Conservation (phyloP, 2,797 vertebrate species). For the Oreortyx pictus region DNA sequence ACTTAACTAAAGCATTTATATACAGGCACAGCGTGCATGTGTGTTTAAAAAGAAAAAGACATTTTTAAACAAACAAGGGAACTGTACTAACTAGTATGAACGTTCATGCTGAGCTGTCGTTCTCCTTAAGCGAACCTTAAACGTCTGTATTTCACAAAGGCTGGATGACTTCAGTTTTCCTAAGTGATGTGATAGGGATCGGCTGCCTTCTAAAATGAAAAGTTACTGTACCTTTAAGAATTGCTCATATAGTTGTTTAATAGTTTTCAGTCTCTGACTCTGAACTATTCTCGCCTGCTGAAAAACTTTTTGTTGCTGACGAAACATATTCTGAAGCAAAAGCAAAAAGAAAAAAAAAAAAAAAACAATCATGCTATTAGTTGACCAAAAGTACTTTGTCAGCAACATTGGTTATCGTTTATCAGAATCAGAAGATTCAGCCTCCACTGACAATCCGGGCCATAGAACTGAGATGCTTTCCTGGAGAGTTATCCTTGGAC, state of each 20-base stretch:
- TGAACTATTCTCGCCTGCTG: slow-evolving; percentile 91
- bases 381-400: not conserved
- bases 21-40: not conserved
- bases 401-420: not conserved
- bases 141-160: not conserved
- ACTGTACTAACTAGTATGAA: not conserved
- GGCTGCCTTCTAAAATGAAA: not conserved
- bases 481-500: not conserved
- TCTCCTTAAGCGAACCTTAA: not conserved
- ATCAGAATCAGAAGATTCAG: not conserved
- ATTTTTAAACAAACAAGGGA: not conserved
- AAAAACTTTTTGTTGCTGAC: slow-evolving; percentile 92
- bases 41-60: not conserved
- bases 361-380: not conserved
- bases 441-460: not conserved
- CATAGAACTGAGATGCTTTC: not conserved
- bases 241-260: slow-evolving; percentile 90
- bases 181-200: not conserved
- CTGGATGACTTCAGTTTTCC: not conserved
- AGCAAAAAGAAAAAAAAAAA: slow-evolving; percentile 20
- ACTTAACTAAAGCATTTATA: not conserved
- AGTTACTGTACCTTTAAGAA: slow-evolving; percentile 86
- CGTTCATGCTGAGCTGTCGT: not conserved
- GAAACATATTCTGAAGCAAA: slow-evolving; percentile 86
- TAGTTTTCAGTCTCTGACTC: slow-evolving; percentile 90